These are phyloP conservation scores for Arrhamphus sclerolepis DNA, from an alignment of 2,797 vertebrate genomes.

Conservation along the genomic window DNA sequence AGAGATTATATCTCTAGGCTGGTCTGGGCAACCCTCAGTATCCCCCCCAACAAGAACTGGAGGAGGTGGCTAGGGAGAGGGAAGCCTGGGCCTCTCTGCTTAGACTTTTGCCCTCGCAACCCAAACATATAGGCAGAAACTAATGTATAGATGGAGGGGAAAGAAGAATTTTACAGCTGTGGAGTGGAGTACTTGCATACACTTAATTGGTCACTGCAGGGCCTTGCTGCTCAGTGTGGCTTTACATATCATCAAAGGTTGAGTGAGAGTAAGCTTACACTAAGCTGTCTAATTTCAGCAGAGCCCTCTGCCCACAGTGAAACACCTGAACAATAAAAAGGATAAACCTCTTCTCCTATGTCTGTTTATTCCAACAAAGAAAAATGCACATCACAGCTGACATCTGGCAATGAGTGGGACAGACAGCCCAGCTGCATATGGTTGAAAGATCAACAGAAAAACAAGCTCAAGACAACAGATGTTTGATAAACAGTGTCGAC, in stretches of 20 bases:
- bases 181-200: background rate
- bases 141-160: too few species aligned
- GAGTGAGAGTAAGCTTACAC: background rate
- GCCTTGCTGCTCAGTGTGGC: background rate
- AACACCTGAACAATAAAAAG: conserved; percentile 8
- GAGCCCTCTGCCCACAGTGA: background rate
- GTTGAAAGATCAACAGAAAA: conserved; percentile 3
- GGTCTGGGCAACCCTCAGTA: too few species aligned
- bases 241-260: background rate
- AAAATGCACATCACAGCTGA: background rate
- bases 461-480: background rate
- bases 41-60: too few species aligned
- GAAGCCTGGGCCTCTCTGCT: too few species aligned
- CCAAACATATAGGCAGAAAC: too few species aligned
- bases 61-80: too few species aligned
- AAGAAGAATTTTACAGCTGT: conserved; percentile 8
- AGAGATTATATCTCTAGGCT: too few species aligned
- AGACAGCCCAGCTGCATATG: background rate
- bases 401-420: background rate
- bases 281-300: background rate
- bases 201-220: background rate
- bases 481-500: too few species aligned
- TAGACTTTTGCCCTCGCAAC: too few species aligned
- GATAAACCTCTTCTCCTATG: background rate
- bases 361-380: background rate